Evolutionary conservation across 2,113 vertebrate genomes (phyloP), one percentile per base, ranked within the genome.

Genomic region (Myxocyprinus asiaticus): DNA sequence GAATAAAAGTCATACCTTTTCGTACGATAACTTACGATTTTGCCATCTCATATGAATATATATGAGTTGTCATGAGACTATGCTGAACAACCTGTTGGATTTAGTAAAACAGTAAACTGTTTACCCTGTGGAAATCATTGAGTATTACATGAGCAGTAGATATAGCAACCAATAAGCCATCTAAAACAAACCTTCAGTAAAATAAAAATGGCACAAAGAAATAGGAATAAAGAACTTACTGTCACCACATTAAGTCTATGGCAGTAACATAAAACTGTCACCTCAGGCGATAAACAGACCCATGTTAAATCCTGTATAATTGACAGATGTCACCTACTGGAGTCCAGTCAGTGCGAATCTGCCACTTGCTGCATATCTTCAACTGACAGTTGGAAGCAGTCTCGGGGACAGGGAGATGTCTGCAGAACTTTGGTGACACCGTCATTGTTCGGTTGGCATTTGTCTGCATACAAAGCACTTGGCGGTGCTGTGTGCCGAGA

Each of bases 311-410:
- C 64, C 67, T 47, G 12, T 51, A 33, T 17, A 81, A 74, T 65
- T 75, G 79, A 85, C 61, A 71, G 75, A 83, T 61, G 82, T 61
- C 80, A 93, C 92, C 87, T 91, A 98, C 96, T 76, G 94, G 87
- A 76, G 92, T 97, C 96, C 96, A 99, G 80, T 97, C 95, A 0
- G 94, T 94, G 84, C 93, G 93, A 86, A 96, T 95, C 89, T 97
- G 95, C 96, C 96, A 98, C 88, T 98, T 95, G 4, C 97, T 97
- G 92, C 95, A 97, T 93, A 99, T 99, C 93, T 98, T 95, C 81
- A 96, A 91, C 90, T 98, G 97, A 89, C 98, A 99, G 22, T 95
- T 95, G 83, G 94, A 95, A 87, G 95, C 90, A 1, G 95, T 97
- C 22, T 33, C 80, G 0, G 95, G 96, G 8, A 92, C 94, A 86